Evolutionary conservation across 2,797 vertebrate genomes (phyloP), one percentile per base, ranked within the genome.

Genomic region (Gadopsis marmoratus): DNA sequence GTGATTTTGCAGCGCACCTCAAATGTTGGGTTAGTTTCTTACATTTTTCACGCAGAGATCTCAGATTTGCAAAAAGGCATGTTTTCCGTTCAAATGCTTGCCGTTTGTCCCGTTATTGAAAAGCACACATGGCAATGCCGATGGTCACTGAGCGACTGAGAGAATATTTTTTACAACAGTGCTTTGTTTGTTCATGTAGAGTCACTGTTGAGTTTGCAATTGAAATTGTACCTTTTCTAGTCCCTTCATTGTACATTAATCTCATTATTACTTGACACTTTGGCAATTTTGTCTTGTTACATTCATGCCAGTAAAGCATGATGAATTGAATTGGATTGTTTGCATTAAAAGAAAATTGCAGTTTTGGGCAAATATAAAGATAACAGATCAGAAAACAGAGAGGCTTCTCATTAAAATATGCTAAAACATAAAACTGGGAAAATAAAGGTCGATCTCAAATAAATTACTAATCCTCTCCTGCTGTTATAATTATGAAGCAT

Each of bases 81-180:
- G 12, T 26, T 41, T 43, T 54, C n/a, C 4, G 41, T n/a, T 53
- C 16, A 50, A 60, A 33, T n/a, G 3, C 2, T 10, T 23, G 0
- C 4, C 48, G 23, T 26, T 61, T 62, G 17, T 48, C 13, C 4
- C 41, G 2, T 55, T 60, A 60, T 17, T 63, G 26, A 17, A 16
- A 60, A 54, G 5, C 8, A 66, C 6, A 35, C 35, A 47, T 58
- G 61, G 33, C 7, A 56, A 37, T 43, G 26, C 33, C 12, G 51
- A 4, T 16, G 23, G 56, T 63, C 43, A 76, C 39, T 26, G 45
- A 53, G 43, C 4, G 9, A 50, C 64, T 53, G 69, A 73, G 35
- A 33, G 7, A 26, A 64, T 45, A 53, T 4, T 14, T 39, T 59
- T 59, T 35, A 70, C 21, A 75, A 9, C 9, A 29, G 8, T 39